These are phyloP conservation scores for Erannis defoliaria DNA, from an alignment of 2,888 invertebrate species.

Conservation along the genomic window DNA sequence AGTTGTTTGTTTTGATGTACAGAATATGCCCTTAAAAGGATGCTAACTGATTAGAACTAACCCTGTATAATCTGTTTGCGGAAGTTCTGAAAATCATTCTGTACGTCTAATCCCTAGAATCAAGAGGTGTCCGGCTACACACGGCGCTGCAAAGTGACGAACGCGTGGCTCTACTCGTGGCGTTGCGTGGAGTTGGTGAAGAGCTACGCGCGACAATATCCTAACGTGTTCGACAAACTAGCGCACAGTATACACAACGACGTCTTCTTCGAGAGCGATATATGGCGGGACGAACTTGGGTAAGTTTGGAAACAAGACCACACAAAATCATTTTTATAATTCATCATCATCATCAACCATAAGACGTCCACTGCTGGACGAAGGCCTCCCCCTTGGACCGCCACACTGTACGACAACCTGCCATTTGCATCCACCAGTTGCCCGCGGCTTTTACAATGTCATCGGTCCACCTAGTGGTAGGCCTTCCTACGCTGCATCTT, in stretches of 20 bases:
- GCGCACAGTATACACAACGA: constrained; percentile 72
- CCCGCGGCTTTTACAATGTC: too few relatives aligned
- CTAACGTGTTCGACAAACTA: constrained; percentile 90
- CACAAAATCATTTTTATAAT: too few relatives aligned
- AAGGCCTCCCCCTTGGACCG: too few relatives aligned
- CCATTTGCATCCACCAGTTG: too few relatives aligned
- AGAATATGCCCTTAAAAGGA: too few relatives aligned
- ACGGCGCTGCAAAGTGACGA: constrained; percentile 86
- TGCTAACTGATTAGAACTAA: too few relatives aligned
- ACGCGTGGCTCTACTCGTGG: constrained; percentile 93
- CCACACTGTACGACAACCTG: too few relatives aligned
- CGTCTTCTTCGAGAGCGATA: constrained; percentile 88
- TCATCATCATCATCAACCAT: too few relatives aligned
- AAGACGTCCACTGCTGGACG: constrained; percentile 51
- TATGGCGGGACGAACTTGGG: constrained; percentile 88
- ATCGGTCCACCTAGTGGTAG: too few relatives aligned
- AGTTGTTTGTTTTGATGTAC: too few relatives aligned
- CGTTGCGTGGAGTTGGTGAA: constrained; percentile 90
- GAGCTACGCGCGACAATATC: constrained; percentile 90
- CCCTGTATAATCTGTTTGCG: too few relatives aligned
- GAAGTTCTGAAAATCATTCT: neutral
- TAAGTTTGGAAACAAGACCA: constrained; percentile 53
- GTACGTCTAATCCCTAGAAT: constrained; percentile 65
- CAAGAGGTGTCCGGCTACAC: constrained; percentile 94
- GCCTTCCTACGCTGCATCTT: too few relatives aligned